These are phyloP conservation scores for Macaria notata DNA, from an alignment of 2,888 invertebrate species.

Conservation along the genomic window DNA sequence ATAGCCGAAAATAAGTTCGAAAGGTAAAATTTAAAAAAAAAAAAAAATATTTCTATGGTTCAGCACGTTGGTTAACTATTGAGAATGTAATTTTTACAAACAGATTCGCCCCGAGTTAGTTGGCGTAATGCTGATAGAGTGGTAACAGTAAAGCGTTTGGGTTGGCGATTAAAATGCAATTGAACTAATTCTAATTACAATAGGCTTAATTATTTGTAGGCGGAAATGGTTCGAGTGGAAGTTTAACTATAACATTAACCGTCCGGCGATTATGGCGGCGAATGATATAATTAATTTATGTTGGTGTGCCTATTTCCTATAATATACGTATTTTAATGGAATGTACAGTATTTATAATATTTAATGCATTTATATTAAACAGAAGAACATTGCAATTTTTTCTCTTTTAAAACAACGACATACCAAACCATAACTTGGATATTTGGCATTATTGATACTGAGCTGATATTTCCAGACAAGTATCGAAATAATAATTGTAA, in stretches of 20 bases:
- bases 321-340: background rate
- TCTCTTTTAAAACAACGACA: background rate
- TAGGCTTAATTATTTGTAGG: slow-evolving; percentile 21
- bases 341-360: no score
- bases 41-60: no score
- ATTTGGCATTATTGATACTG: background rate
- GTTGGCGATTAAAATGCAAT: slow-evolving; percentile 26
- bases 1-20: no score
- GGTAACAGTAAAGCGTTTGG: slow-evolving; percentile 7
- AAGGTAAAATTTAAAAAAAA: no score
- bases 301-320: background rate
- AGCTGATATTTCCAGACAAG: no score
- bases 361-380: background rate
- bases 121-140: background rate
- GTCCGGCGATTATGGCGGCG: slow-evolving; percentile 16
- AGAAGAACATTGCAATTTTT: background rate
- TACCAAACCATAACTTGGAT: background rate
- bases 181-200: slow-evolving; percentile 25
- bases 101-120: no score
- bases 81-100: no score
- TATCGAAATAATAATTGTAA: no score
- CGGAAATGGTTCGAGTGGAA: slow-evolving; percentile 11
- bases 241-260: slow-evolving; percentile 18
- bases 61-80: no score
- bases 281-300: background rate